These are phyloP conservation scores for Macrotus californicus DNA, from an alignment of 2,113 vertebrate genomes.

Conservation along the genomic window DNA sequence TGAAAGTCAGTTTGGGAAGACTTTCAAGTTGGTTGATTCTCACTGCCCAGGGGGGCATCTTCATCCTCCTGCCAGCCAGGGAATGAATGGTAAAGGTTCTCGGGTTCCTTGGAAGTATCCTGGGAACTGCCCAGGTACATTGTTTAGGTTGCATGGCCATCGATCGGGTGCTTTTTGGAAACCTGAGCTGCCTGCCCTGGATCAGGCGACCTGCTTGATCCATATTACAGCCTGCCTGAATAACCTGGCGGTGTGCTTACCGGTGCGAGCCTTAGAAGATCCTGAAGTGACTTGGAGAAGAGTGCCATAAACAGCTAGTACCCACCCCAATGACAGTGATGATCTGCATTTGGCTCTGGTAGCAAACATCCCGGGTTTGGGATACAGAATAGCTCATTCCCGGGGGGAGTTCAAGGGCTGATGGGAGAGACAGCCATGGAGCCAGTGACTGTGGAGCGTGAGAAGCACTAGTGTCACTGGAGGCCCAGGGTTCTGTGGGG, in stretches of 20 bases:
- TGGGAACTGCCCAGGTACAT: background rate
- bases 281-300: background rate
- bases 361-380: background rate
- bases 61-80: background rate
- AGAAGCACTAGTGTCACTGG: background rate
- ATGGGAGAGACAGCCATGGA: background rate
- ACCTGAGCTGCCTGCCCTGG: background rate
- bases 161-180: background rate
- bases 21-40: background rate
- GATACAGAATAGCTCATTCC: background rate
- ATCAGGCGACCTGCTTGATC: constrained; percentile 24
- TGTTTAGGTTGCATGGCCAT: background rate
- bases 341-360: background rate
- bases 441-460: background rate
- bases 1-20: background rate
- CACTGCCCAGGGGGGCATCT: background rate
- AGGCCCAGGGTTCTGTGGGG: background rate
- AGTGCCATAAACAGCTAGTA: background rate
- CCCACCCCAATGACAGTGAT: background rate
- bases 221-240: background rate
- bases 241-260: background rate
- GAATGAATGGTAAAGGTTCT: background rate
- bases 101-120: background rate
- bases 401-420: background rate
- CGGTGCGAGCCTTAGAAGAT: background rate